These are phyloP conservation scores for Temnothorax ravouxi DNA, from an alignment of 2,888 invertebrate species.

Conservation along the genomic window DNA sequence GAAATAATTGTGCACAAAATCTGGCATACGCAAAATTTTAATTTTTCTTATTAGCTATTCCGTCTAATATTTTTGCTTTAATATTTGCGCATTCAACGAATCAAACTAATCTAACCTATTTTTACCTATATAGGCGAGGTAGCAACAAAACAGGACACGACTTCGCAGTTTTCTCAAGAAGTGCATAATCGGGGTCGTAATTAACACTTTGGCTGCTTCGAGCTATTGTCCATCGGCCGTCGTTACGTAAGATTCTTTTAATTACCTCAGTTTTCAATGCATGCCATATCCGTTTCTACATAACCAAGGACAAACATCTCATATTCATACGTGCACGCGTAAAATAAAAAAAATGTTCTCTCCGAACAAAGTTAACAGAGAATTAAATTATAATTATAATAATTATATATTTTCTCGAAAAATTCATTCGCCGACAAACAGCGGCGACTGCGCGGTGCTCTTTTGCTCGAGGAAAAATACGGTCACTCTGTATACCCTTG, in stretches of 20 bases:
- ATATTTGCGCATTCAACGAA: background rate
- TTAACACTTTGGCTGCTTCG: conserved; percentile 68
- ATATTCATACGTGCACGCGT: conserved; percentile 1
- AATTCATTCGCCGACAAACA: background rate
- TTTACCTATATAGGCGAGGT: background rate
- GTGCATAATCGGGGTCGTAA: conserved; percentile 44
- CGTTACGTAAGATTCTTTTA: conserved; percentile 67
- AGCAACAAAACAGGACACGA: background rate
- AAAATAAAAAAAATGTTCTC: background rate
- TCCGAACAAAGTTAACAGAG: background rate
- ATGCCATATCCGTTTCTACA: conserved; percentile 18
- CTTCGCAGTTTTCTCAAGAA: conserved; percentile 17
- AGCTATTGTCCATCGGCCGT: conserved; percentile 40
- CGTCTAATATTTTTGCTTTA: background rate
- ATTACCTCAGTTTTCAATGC: conserved; percentile 53
- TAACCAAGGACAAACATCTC: conserved; percentile 4
- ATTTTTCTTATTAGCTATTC: background rate
- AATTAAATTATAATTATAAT: background rate
- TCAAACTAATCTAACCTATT: background rate
- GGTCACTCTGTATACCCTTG: conserved; percentile 34
- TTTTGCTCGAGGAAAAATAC: conserved; percentile 1
- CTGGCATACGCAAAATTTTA: background rate
- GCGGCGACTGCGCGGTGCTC: background rate
- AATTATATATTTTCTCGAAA: conserved; percentile 5
- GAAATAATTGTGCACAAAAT: background rate